Conservation (phyloP, 1,140 invertebrate species). For the Frieseomelitta varia region DNA sequence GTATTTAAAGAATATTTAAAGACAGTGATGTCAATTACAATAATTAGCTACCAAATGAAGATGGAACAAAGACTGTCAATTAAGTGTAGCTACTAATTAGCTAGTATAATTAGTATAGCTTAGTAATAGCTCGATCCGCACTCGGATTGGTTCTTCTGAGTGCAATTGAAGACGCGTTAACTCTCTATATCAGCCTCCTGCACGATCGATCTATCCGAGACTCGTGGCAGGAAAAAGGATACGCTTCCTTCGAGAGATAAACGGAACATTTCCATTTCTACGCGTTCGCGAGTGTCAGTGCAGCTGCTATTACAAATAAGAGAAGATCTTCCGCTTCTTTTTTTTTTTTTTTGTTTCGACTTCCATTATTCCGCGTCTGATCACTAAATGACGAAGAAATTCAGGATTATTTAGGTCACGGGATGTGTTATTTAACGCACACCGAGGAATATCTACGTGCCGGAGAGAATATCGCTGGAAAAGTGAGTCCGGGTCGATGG, state of each 20-base stretch:
- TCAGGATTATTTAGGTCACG: constrained; percentile 53
- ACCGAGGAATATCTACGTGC: constrained; percentile 13
- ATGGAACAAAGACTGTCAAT: not conserved
- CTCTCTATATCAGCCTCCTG: not conserved
- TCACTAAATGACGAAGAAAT: not conserved
- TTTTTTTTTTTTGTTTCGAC: not conserved
- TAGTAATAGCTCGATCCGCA: not conserved
- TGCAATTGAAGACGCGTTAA: not conserved
- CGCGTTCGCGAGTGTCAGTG: not conserved
- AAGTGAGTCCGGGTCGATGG: constrained; percentile 49
- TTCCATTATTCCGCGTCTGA: not conserved
- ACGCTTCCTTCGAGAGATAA: not conserved
- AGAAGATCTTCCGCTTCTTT: not conserved
- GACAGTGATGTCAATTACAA: too few relatives aligned
- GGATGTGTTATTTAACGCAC: constrained; percentile 54
- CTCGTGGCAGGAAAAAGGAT: not conserved
- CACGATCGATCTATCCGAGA: not conserved
- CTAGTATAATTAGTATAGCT: too few relatives aligned
- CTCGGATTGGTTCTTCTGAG: not conserved
- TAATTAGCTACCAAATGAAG: not conserved
- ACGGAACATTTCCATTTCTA: not conserved
- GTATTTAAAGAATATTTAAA: too few relatives aligned
- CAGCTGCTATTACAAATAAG: not conserved
- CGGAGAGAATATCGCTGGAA: constrained; percentile 20
- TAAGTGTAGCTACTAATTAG: too few relatives aligned